These are phyloP conservation scores for Podabrus alpinus DNA, from an alignment of 2,888 invertebrate species.

Conservation along the genomic window DNA sequence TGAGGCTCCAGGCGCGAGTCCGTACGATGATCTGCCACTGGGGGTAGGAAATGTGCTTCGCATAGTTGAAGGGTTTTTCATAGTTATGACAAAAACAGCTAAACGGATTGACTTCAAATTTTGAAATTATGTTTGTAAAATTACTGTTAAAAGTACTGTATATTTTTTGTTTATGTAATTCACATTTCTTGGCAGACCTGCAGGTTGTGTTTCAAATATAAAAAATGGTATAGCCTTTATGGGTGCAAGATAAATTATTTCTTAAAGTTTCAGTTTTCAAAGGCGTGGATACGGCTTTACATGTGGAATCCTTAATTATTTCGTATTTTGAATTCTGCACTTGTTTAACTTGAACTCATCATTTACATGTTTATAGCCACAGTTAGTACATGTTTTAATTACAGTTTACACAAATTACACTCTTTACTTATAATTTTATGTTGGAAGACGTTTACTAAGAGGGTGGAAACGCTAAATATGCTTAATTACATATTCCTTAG, in stretches of 20 bases:
- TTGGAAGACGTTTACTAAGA: slow-evolving; percentile 6
- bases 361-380: slow-evolving; percentile 14
- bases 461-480: slow-evolving; percentile 6
- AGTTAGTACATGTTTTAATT: slow-evolving; percentile 8
- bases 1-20: too few relatives aligned
- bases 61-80: too few relatives aligned
- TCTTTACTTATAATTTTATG: slow-evolving; percentile 8
- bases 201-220: too few relatives aligned
- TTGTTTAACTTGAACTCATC: slow-evolving; percentile 11
- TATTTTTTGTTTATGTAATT: too few relatives aligned
- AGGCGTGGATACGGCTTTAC: background rate
- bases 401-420: slow-evolving; percentile 13
- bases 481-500: slow-evolving; percentile 8
- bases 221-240: too few relatives aligned
- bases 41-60: too few relatives aligned
- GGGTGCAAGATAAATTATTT: background rate
- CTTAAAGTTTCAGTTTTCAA: background rate
- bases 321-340: slow-evolving; percentile 9
- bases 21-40: too few relatives aligned
- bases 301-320: slow-evolving; percentile 2
- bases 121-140: too few relatives aligned
- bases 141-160: too few relatives aligned
- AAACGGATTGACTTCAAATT: too few relatives aligned
- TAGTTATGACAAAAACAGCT: too few relatives aligned
- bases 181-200: too few relatives aligned